phyloP scores from a whole-genome alignment of 1,140 invertebrate genomes.

The Arion vulgaris region DNA sequence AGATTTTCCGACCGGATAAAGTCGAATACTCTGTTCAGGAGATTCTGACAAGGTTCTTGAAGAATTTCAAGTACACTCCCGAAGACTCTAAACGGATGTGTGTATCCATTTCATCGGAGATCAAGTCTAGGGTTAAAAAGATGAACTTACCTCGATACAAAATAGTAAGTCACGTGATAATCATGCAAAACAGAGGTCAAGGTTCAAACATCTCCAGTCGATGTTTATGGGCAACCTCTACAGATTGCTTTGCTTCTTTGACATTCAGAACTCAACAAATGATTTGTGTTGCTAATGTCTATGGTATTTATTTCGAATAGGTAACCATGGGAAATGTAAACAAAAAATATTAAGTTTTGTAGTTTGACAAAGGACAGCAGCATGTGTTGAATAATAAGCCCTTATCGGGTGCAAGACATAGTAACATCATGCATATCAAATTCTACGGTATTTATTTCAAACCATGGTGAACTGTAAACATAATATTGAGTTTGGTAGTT shows the following conservation, averaged over 20 bases:
- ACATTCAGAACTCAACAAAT: conserved; percentile 54
- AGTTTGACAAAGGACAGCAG: too few relatives aligned
- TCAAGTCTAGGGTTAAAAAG: conserved; percentile 55
- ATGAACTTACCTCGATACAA: conserved; percentile 64
- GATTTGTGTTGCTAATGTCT: conserved; percentile 60
- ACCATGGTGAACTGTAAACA: too few relatives aligned
- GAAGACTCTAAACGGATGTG: conserved; percentile 44
- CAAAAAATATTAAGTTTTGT: too few relatives aligned
- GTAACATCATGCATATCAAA: too few relatives aligned
- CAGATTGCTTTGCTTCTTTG: conserved; percentile 61
- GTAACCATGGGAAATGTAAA: too few relatives aligned
- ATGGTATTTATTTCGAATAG: conserved; percentile 67
- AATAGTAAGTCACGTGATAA: conserved; percentile 61
- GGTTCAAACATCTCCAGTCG: conserved; percentile 59
- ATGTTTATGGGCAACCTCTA: conserved; percentile 58
- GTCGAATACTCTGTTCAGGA: conserved; percentile 25
- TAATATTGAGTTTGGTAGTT: too few relatives aligned
- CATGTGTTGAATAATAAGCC: background rate
- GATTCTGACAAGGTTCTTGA: conserved; percentile 46
- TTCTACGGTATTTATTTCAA: too few relatives aligned
- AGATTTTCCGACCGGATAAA: conserved; percentile 25
- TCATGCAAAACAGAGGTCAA: conserved; percentile 65
- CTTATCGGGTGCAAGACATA: background rate
- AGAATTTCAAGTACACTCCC: conserved; percentile 47
- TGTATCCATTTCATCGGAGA: conserved; percentile 46